Base-by-base conservation (phyloP, 2,888 invertebrate genomes). In the Mesorhabditis sp. region DNA sequence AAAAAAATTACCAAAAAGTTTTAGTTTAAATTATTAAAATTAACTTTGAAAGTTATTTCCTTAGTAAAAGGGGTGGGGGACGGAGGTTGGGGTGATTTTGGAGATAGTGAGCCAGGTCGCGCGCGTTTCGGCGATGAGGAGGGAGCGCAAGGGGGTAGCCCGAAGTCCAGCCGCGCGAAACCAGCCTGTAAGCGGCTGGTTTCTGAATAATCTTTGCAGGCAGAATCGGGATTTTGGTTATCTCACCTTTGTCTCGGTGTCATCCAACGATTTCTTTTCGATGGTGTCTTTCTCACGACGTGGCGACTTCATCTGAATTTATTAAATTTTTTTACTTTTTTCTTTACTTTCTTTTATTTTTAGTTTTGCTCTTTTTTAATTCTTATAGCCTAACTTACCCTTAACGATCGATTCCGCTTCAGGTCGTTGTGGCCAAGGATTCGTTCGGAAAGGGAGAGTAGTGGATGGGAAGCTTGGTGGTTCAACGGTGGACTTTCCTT, bases 371-470 rank as follows among this genome's bases (percentile, higher is more conserved):
- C 68, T 45, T 71, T 7, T 68, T 65, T 63, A 67, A 66, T 7
- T 43, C 41, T 41, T 58, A 42, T 45, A 64, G 64, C 45, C 50
- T 44, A 41, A 68, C 73, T 66, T 67, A 76, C 79, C 63, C 76
- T 74, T 43, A 77, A 70, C 2, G 77, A 77, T 58, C 77, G 73
- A 70, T 79, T 77, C 66, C 79, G 66, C 67, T 75, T 76, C 73
- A 77, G 67, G n/a, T 77, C 77, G 44, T 15, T 5, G 45, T 7
- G 7, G 63, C 13, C 13, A 15, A 62, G 63, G 63, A 74, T 66
- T 63, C 71, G 71, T 7, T 67, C 50, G 5, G 77, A 74, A 65
- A 77, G 70, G 6, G 70, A 61, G 7, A 77, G 71, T 15, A 73
- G 66, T 4, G 75, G 73, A 65, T 74, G 75, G 42, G 75, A 75